Conservation (phyloP, 2,888 invertebrate species). For the Platypus cylindrus region DNA sequence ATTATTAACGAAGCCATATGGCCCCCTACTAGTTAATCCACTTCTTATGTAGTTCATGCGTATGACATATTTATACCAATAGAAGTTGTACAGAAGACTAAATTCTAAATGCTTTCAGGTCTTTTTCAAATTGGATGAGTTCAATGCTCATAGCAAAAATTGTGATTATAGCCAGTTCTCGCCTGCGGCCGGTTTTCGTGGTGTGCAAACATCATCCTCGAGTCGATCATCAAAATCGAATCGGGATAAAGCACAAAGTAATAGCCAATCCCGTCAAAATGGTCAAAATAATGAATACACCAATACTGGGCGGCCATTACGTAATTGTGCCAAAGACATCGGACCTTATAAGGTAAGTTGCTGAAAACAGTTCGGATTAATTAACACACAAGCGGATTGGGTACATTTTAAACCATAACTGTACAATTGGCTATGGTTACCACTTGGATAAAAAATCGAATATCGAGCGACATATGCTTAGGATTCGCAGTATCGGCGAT, state of each 20-base stretch:
- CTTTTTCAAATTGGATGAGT: slow-evolving; percentile 34
- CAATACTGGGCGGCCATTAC: slow-evolving; percentile 26
- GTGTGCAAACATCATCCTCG: not conserved
- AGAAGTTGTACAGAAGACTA: not conserved
- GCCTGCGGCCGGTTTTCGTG: slow-evolving; percentile 4
- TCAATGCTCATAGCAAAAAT: slow-evolving; percentile 31
- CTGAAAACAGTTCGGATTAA: no score
- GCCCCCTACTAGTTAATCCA: no score
- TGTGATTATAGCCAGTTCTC: slow-evolving; percentile 25
- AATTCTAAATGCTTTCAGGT: slow-evolving; percentile 12
- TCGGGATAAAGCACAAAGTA: not conserved
- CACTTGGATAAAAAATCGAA: no score
- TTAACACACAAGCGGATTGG: no score
- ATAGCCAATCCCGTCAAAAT: slow-evolving; percentile 5
- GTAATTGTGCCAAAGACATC: slow-evolving; percentile 31
- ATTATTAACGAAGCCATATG: no score
- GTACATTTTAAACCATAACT: no score
- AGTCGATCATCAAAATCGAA: slow-evolving; percentile 1
- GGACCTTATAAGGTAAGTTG: slow-evolving; percentile 28
- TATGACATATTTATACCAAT: no score
- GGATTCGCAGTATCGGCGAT: no score
- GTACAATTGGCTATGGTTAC: no score
- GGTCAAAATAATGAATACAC: slow-evolving; percentile 11
- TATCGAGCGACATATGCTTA: no score
- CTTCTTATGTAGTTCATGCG: no score